phyloP scores from a whole-genome alignment of 2,797 vertebrate species.

The Octomys mimax region DNA sequence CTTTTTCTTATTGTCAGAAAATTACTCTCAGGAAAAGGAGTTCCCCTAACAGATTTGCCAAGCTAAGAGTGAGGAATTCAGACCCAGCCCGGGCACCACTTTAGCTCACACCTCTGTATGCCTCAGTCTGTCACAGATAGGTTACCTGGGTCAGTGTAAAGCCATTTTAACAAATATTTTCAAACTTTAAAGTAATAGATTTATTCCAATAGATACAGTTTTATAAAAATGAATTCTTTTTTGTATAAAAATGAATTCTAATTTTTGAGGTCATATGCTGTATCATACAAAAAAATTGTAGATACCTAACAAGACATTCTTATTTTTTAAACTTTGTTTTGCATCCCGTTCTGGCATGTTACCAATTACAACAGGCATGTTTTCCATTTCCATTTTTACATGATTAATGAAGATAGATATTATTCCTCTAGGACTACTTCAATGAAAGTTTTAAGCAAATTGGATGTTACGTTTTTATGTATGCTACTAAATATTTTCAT shows the following conservation, averaged over 20 bases:
- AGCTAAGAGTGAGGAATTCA: conserved; percentile 1
- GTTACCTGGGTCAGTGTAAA: background rate
- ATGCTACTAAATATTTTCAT: background rate
- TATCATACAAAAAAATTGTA: background rate
- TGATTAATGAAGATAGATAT: background rate
- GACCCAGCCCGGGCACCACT: background rate
- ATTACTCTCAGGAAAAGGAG: conserved; percentile 29
- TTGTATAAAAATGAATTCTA: background rate
- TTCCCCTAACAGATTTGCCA: conserved; percentile 18
- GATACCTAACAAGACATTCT: background rate
- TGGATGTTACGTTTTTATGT: background rate
- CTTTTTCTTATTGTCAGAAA: conserved; percentile 22
- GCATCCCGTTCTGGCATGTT: background rate
- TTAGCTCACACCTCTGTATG: background rate
- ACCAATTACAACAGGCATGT: background rate
- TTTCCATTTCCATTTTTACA: background rate
- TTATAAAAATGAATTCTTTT: background rate
- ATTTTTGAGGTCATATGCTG: background rate
- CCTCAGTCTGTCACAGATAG: background rate
- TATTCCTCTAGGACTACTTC: background rate
- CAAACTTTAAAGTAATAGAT: background rate
- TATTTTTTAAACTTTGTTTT: background rate
- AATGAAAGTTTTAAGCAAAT: background rate
- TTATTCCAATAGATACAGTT: background rate
- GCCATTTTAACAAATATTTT: background rate